Evolutionary conservation across 2,113 vertebrate species (phyloP).

Genomic region (Rhodinocichla rosea): DNA sequence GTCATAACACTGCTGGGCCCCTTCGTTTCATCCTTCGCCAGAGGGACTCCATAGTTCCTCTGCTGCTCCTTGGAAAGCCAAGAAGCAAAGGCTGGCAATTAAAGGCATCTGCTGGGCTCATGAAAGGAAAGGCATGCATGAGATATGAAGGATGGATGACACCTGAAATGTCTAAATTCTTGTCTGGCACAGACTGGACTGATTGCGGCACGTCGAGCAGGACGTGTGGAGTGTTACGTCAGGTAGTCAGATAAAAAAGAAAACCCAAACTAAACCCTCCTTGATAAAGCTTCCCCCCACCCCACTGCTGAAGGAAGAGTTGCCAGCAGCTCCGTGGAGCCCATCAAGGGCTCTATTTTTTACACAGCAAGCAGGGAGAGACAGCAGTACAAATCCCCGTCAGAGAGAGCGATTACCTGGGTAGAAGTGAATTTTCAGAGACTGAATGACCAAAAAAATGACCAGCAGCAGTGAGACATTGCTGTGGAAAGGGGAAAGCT

Average conservation of each 20-base stretch:
- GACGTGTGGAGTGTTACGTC: slow-evolving; percentile 19
- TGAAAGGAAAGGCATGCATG: slow-evolving; percentile 1
- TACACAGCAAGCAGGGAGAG: background rate
- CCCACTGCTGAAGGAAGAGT: background rate
- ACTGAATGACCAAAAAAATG: background rate
- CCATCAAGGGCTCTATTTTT: background rate
- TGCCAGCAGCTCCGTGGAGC: background rate
- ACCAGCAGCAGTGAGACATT: background rate
- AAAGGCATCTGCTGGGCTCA: slow-evolving; percentile 64
- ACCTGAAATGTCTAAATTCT: slow-evolving; percentile 43
- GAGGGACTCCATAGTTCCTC: slow-evolving; percentile 49
- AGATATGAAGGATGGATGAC: slow-evolving; percentile 62
- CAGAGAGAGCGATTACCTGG: background rate
- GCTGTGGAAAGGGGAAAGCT: background rate
- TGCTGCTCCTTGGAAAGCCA: slow-evolving; percentile 41
- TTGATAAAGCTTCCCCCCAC: background rate
- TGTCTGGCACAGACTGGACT: background rate
- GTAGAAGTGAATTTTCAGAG: background rate
- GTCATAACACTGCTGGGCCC: slow-evolving; percentile 60
- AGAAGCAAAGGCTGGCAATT: slow-evolving; percentile 55
- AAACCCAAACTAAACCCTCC: background rate
- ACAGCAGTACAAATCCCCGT: background rate
- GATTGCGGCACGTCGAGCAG: background rate
- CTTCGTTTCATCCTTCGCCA: slow-evolving; percentile 68
- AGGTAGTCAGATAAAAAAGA: slow-evolving; percentile 39